Conservation (phyloP, 2,797 vertebrate species). For the Peromyscus aztecus region DNA sequence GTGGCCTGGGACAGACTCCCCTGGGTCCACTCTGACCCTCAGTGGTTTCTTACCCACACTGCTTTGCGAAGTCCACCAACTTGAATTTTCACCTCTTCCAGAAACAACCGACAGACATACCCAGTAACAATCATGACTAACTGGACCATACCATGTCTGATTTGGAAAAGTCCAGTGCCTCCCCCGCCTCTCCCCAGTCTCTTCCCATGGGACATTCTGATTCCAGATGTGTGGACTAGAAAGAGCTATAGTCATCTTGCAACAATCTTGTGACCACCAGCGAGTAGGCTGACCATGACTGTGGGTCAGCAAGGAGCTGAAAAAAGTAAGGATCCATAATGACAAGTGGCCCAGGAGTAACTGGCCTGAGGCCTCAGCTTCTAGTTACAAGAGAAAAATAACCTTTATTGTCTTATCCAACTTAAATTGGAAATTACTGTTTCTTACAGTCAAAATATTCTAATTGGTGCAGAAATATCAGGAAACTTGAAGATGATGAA, state of each 20-base stretch:
- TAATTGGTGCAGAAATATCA: conserved; percentile 6
- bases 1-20: not conserved
- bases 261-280: not conserved
- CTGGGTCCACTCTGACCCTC: not conserved
- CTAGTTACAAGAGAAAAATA: not conserved
- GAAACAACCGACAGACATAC: not conserved
- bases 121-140: not conserved
- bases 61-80: not conserved
- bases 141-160: not conserved
- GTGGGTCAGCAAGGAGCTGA: not conserved
- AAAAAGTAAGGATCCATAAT: not conserved
- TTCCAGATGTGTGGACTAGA: not conserved
- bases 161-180: not conserved
- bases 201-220: not conserved
- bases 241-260: not conserved
- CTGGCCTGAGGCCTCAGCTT: not conserved
- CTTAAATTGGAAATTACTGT: not conserved
- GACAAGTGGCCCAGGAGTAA: not conserved
- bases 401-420: not conserved
- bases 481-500: not conserved
- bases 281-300: not conserved
- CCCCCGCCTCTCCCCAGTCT: rapidly evolving
- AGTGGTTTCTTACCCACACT: not conserved
- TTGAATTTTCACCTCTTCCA: not conserved
- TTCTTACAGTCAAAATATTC: not conserved